These are phyloP conservation scores for Cranoglanis bouderius DNA, from an alignment of 2,113 vertebrate species.

Conservation along the genomic window DNA sequence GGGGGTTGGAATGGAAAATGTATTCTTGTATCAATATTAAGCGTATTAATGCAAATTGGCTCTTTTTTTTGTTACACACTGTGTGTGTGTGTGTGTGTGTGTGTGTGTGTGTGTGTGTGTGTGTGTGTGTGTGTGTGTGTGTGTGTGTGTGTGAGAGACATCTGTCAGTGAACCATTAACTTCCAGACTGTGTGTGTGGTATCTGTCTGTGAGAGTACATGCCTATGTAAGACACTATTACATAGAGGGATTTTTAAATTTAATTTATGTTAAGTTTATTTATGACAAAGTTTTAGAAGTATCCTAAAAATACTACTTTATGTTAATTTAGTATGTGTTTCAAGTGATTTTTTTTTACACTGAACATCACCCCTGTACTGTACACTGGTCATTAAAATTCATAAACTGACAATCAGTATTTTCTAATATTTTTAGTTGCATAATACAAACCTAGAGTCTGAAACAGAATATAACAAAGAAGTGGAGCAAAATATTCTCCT, in stretches of 20 bases:
- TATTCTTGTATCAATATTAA: not conserved
- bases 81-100: not conserved
- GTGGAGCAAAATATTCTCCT: not conserved
- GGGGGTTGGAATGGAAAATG: too few relatives aligned
- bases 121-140: too few relatives aligned
- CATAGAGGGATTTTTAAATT: not conserved
- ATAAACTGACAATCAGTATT: too few relatives aligned
- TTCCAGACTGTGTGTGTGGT: slow-evolving; percentile 14
- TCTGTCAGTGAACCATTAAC: not conserved
- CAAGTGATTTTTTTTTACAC: not conserved
- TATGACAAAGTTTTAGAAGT: not conserved
- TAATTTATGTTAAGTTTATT: not conserved
- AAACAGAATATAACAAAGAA: not conserved
- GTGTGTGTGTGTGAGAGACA: not conserved
- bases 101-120: not conserved
- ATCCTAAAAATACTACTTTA: too few relatives aligned
- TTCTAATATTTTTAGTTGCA: not conserved
- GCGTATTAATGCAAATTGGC: not conserved
- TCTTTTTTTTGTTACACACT: not conserved
- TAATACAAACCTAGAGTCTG: not conserved
- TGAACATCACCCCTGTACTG: not conserved
- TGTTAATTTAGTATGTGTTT: not conserved
- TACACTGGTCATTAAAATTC: too few relatives aligned
- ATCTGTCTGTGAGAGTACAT: not conserved
- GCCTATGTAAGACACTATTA: not conserved